These are phyloP conservation scores for Perca schrenkii DNA, from an alignment of 2,113 vertebrate genomes.

Conservation along the genomic window DNA sequence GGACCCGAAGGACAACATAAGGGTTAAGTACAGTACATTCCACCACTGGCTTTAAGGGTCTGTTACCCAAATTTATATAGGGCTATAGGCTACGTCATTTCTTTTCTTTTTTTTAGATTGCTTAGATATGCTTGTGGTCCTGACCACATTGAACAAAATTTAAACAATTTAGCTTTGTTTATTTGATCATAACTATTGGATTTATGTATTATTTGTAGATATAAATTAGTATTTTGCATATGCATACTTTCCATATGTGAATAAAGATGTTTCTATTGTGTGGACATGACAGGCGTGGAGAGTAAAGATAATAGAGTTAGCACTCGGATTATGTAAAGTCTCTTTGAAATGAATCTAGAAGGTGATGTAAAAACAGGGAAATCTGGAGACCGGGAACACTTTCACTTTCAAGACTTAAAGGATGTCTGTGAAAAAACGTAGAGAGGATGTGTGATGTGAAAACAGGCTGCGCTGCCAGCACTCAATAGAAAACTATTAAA, in stretches of 20 bases:
- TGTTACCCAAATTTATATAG: too few species aligned
- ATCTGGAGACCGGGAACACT: neutral
- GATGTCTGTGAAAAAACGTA: neutral
- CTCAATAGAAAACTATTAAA: neutral
- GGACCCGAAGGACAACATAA: too few species aligned
- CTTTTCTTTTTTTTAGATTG: neutral
- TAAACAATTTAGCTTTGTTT: neutral
- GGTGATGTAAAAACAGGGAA: neutral
- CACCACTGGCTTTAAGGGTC: too few species aligned
- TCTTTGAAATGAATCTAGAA: neutral
- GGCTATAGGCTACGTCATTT: too few species aligned
- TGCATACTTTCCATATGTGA: neutral
- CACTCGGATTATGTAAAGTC: neutral
- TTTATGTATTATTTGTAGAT: neutral
- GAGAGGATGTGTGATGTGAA: slow-evolving; percentile 3
- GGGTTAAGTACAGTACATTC: too few species aligned
- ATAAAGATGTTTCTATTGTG: neutral
- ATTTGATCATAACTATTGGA: neutral
- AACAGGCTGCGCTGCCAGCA: neutral
- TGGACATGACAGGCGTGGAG: neutral
- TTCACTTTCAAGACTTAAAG: slow-evolving; percentile 2
- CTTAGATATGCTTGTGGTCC: neutral
- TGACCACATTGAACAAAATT: neutral
- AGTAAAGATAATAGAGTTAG: neutral
- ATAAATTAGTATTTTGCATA: neutral